Evolutionary conservation across 2,888 invertebrate species (phyloP), one percentile per base, ranked within the genome.

Genomic region (Asteroscopus sphinx): DNA sequence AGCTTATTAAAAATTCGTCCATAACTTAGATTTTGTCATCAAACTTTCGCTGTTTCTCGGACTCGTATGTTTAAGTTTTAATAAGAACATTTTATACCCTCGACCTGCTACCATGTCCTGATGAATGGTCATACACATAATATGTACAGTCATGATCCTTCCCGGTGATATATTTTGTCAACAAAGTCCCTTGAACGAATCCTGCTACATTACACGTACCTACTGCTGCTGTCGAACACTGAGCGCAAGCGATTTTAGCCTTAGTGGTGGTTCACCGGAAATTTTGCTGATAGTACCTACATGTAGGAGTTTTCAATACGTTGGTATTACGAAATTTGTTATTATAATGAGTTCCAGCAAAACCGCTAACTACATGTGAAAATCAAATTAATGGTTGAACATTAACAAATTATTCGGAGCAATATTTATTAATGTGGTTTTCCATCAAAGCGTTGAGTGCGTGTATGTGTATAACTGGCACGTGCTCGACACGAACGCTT

Each of bases 361-460:
- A 83, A 85, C 86, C 83, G 66, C 83, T 80, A 82, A 83, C 79
- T 82, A 79, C 80, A 83, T 78, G 79, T 82, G 81, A 81, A 85
- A 87, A 85, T 85, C 75, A 85, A 88, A 87, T 85, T 83, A 88
- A 86, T 84, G 81, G 79, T 74, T 75, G 69, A 73, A 73, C 80
- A 82, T 85, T 83, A 82, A 81, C 77, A 83, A 82, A 83, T 76
- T 74, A 74, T 73, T 76, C 68, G 60, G 64, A 78, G 60, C 70
- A 58, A 76, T 82, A 82, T 83, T 81, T 80, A 81, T 81, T 72
- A 66, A 77, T 81, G 82, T 78, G 83, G 80, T 79, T 82, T 80
- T 73, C 72, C 74, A 73, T 85, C 82, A 84, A 83, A 83, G 79
- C 63, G 52, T 69, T 73, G 68, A 65, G 49, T 68, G 67, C 59